Evolutionary conservation across 1,140 invertebrate species (phyloP).

Genomic region (Hylyphantes graminicola): DNA sequence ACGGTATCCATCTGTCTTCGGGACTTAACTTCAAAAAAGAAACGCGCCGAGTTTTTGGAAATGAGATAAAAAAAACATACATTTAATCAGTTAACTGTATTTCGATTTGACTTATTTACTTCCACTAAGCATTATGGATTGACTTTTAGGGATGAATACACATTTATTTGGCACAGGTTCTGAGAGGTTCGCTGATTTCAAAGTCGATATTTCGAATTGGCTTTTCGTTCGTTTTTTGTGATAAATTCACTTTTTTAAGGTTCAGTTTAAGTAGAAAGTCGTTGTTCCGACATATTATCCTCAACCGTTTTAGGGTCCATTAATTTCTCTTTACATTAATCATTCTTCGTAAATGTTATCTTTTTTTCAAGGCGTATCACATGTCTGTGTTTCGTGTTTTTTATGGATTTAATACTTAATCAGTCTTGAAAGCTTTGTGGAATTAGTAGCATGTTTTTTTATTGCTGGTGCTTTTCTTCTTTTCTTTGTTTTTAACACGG

Average conservation of each 20-base stretch:
- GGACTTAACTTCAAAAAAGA: neutral
- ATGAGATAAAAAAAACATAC: neutral
- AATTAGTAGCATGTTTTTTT: neutral
- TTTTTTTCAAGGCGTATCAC: neutral
- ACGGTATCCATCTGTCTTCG: neutral
- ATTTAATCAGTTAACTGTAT: constrained; percentile 29
- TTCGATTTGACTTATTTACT: constrained; percentile 19
- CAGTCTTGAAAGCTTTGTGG: neutral
- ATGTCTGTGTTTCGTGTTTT: neutral
- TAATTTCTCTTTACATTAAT: neutral
- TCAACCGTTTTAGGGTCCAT: constrained; percentile 1
- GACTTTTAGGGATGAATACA: constrained; percentile 15
- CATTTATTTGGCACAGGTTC: constrained; percentile 10
- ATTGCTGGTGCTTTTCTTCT: neutral
- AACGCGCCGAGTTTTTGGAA: neutral
- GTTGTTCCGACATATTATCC: constrained; percentile 1
- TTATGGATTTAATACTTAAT: constrained; percentile 5
- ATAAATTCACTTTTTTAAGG: neutral
- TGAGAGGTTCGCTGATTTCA: neutral
- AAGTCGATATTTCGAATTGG: constrained; percentile 14
- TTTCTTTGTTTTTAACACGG: neutral
- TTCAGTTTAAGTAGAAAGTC: constrained; percentile 12
- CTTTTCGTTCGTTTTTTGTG: neutral
- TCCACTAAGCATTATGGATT: neutral
- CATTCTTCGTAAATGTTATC: neutral